phyloP scores from a whole-genome alignment of 2,113 vertebrate species.

The Myxocyprinus asiaticus region DNA sequence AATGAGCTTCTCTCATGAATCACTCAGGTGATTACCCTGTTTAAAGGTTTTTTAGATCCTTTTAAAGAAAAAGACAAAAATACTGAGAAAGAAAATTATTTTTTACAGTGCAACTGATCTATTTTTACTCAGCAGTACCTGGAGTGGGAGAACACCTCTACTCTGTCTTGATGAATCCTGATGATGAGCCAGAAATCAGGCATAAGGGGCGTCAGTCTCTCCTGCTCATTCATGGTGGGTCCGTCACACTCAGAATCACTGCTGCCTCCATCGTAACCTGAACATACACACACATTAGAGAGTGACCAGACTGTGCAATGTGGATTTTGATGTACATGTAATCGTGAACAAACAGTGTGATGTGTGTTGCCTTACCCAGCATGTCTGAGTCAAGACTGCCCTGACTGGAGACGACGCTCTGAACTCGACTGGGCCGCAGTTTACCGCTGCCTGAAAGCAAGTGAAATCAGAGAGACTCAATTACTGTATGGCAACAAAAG shows the following conservation, averaged over 20 bases:
- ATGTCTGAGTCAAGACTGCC: constrained; percentile 95
- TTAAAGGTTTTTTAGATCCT: too few relatives aligned
- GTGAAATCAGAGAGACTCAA: too few relatives aligned
- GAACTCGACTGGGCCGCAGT: constrained; percentile 81
- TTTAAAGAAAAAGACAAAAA: too few relatives aligned
- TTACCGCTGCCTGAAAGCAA: constrained; percentile 72
- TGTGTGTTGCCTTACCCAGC: constrained; percentile 70
- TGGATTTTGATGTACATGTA: not conserved
- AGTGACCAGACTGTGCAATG: not conserved
- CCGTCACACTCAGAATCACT: constrained; percentile 94
- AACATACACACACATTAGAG: not conserved
- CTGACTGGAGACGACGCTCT: constrained; percentile 92
- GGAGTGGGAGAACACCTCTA: constrained; percentile 92
- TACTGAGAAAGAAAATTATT: too few relatives aligned
- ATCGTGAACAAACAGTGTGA: not conserved
- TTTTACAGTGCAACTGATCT: too few relatives aligned
- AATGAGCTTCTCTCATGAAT: too few relatives aligned
- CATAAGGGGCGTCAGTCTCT: constrained; percentile 79
- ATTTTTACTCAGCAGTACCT: constrained; percentile 69
- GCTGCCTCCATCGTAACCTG: constrained; percentile 96
- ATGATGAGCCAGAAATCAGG: constrained; percentile 96
- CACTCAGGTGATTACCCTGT: too few relatives aligned
- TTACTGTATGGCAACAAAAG: too few relatives aligned
- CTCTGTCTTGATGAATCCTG: constrained; percentile 88
- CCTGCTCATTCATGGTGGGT: constrained; percentile 78